phyloP scores from a whole-genome alignment of 2,888 invertebrate species.

The Ypsolopha scabrella region DNA sequence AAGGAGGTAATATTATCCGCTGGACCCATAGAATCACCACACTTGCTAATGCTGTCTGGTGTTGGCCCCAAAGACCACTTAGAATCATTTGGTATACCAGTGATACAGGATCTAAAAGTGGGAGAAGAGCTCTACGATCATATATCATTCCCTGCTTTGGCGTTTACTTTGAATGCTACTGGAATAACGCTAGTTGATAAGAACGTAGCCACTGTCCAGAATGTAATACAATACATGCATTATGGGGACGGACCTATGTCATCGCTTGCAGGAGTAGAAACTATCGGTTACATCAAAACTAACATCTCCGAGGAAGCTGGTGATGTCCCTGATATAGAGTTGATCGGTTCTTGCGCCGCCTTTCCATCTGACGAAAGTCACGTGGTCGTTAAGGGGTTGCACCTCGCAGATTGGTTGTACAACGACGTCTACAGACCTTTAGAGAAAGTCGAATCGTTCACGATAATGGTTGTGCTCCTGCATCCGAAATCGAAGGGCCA shows the following conservation, averaged over 20 bases:
- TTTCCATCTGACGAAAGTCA: slow-evolving; percentile 66
- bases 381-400: slow-evolving; percentile 45
- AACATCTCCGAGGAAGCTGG: slow-evolving; percentile 62
- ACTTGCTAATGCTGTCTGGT: slow-evolving; percentile 77
- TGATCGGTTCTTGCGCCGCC: slow-evolving; percentile 70
- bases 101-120: slow-evolving; percentile 73
- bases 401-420: slow-evolving; percentile 49
- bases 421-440: slow-evolving; percentile 46
- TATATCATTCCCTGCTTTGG: slow-evolving; percentile 69
- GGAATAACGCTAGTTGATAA: slow-evolving; percentile 34
- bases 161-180: slow-evolving; percentile 62
- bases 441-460: slow-evolving; percentile 51
- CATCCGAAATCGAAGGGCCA: slow-evolving; percentile 75
- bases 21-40: slow-evolving; percentile 85
- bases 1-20: slow-evolving; percentile 75
- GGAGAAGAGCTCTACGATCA: slow-evolving; percentile 79
- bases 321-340: slow-evolving; percentile 75
- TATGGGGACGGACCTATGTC: slow-evolving; percentile 66
- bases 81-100: slow-evolving; percentile 66
- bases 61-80: slow-evolving; percentile 74
- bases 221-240: slow-evolving; percentile 37
- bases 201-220: slow-evolving; percentile 33
- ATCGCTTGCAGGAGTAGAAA: slow-evolving; percentile 68
- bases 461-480: slow-evolving; percentile 67
- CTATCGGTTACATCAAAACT: slow-evolving; percentile 70